These are phyloP conservation scores for Pica pica DNA, from an alignment of 2,113 vertebrate genomes.

Conservation along the genomic window DNA sequence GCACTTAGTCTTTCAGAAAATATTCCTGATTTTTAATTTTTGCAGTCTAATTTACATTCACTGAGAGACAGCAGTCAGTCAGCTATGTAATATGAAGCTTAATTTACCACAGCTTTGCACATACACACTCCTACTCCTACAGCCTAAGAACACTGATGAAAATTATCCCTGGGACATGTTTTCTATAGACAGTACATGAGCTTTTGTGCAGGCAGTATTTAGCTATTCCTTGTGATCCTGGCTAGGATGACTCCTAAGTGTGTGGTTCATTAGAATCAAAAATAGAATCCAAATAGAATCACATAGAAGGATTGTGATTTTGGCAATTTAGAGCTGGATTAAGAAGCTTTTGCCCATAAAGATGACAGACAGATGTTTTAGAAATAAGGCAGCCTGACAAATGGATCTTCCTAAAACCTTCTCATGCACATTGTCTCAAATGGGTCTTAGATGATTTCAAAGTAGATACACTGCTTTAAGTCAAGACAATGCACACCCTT, in stretches of 20 bases:
- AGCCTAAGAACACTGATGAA: accelerated
- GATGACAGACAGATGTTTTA: background rate
- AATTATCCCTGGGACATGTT: background rate
- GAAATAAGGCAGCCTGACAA: background rate
- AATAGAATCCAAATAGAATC: background rate
- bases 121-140: background rate
- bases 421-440: background rate
- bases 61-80: background rate
- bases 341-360: background rate
- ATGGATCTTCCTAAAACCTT: background rate
- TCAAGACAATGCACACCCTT: background rate
- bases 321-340: background rate
- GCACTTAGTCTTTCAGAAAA: background rate
- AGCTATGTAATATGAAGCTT: background rate
- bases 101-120: background rate
- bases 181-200: background rate
- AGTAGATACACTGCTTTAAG: background rate
- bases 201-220: background rate
- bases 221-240: background rate
- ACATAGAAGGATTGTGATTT: background rate
- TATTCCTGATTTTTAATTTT: background rate
- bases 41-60: background rate
- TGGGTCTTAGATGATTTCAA: background rate
- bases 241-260: background rate
- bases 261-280: background rate